Evolutionary conservation across 2,113 vertebrate genomes (phyloP).

Genomic region (Cochlearius cochlearius): DNA sequence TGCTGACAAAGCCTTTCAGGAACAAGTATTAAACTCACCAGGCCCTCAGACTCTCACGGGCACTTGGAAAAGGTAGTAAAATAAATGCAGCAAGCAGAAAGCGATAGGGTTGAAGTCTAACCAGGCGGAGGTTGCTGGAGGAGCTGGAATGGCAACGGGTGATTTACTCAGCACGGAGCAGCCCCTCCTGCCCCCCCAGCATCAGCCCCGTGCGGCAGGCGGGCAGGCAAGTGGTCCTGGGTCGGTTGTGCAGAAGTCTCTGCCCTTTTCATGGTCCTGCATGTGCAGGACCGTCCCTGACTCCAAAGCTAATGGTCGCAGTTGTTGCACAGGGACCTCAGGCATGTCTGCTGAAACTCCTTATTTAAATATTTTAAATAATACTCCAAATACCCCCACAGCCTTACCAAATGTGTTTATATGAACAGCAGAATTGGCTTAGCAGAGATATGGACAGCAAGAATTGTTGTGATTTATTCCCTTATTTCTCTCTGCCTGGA

Average conservation of each 20-base stretch:
- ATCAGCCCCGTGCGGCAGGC: rapidly evolving
- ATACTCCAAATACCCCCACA: not conserved
- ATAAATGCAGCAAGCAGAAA: not conserved
- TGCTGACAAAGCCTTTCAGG: conserved; percentile 4
- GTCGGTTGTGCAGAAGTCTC: not conserved
- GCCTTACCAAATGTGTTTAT: not conserved
- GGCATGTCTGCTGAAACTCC: not conserved
- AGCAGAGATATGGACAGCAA: not conserved
- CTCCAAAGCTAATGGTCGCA: rapidly evolving
- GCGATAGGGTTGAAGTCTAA: not conserved
- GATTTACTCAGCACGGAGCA: not conserved
- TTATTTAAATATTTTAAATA: not conserved
- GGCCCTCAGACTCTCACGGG: not conserved
- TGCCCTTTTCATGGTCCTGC: not conserved
- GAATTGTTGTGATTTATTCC: not conserved
- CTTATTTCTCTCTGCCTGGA: not conserved
- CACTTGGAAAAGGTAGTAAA: not conserved
- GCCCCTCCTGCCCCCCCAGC: not conserved
- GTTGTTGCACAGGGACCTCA: not conserved
- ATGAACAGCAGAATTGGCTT: not conserved
- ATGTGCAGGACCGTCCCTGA: not conserved
- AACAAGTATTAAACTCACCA: not conserved
- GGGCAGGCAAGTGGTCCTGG: not conserved
- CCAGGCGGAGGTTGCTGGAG: not conserved
- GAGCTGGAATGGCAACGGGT: not conserved